Evolutionary conservation across 37 sponge, comb jelly and placozoan species (phyloP), one percentile per base, ranked within the genome.

Genomic region (Halisarca cf. caerulea): DNA sequence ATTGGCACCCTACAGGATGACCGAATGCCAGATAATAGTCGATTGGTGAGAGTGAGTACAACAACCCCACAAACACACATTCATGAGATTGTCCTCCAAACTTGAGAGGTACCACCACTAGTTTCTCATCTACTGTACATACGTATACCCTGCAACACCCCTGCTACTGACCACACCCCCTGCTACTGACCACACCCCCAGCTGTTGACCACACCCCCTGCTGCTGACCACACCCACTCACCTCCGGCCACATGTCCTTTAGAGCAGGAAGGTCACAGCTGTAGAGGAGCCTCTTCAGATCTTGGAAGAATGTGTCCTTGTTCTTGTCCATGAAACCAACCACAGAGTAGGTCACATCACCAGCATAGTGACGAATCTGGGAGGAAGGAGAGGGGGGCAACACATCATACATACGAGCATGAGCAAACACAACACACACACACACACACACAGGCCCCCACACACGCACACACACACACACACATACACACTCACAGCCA

Each of bases 291-390:
- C 94, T 69, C 87, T 90, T 94, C 62, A 94, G 88, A 89, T 94
- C 94, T 59, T 94, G 94, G 68, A 86, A 94, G 60, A 94, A 78
- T 4, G 91, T 86, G 80, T 94, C 94, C 75, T 94, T 94, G 89
- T 94, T 94, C 82, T 94, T 94, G 81, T 89, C 94, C 64, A 94
- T 90, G 85, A 94, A 94, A 1, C 89, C 91, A 34, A 61, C 58
- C 32, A 94, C 86, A 34, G 44, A 39, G 66, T 92, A 92, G 42
- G 79, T 86, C 38, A 92, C 92, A 0, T 44, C 71, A n/a, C 92
- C 92, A 43, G 92, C 92, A 79, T 92, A 92, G 82, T 92, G 92
- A 45, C 77, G 86, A 77, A 92, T 82, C 92, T 92, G 81, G n/a
- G n/a, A n/a, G n/a, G n/a, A n/a, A n/a, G n/a, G n/a, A n/a, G n/a